Evolutionary conservation across 1,140 invertebrate species (phyloP).

Genomic region (Antheraea pernyi): DNA sequence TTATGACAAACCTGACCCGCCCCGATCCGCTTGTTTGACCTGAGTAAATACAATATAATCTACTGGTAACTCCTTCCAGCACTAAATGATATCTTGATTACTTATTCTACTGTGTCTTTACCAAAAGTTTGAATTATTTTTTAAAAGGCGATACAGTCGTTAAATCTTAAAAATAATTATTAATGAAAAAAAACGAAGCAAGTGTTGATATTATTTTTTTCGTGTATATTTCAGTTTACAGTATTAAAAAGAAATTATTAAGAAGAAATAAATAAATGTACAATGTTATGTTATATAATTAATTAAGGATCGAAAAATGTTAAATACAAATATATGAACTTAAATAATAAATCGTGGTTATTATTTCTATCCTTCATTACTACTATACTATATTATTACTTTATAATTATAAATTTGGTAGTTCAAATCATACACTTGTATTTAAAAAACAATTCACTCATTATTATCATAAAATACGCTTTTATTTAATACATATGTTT

Average conservation of each 20-base stretch:
- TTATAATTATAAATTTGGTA: too few species aligned
- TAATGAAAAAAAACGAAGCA: not conserved
- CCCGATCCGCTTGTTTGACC: too few species aligned
- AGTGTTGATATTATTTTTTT: slow-evolving; percentile 12
- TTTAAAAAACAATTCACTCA: too few species aligned
- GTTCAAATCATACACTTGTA: too few species aligned
- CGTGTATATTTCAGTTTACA: not conserved
- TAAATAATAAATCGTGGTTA: slow-evolving; percentile 13
- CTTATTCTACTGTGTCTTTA: not conserved
- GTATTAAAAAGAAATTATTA: slow-evolving; percentile 20
- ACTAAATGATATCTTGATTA: not conserved
- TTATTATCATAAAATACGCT: too few species aligned
- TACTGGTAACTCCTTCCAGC: not conserved
- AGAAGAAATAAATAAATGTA: slow-evolving; percentile 19
- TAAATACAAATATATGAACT: slow-evolving; percentile 23
- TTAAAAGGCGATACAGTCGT: not conserved
- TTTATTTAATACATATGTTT: too few species aligned
- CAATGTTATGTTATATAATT: slow-evolving; percentile 18
- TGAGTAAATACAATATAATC: not conserved
- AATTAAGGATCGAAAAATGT: slow-evolving; percentile 23
- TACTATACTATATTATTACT: too few species aligned
- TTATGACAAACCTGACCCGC: not conserved
- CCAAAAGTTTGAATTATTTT: not conserved
- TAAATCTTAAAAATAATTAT: not conserved
- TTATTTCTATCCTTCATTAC: slow-evolving; percentile 9